A percentile compares a stretch with the other conserved stretches of the same genome.
phyloP scores from a whole-genome alignment of 2,113 vertebrate species.

The Brachypteracias leptosomus region DNA sequence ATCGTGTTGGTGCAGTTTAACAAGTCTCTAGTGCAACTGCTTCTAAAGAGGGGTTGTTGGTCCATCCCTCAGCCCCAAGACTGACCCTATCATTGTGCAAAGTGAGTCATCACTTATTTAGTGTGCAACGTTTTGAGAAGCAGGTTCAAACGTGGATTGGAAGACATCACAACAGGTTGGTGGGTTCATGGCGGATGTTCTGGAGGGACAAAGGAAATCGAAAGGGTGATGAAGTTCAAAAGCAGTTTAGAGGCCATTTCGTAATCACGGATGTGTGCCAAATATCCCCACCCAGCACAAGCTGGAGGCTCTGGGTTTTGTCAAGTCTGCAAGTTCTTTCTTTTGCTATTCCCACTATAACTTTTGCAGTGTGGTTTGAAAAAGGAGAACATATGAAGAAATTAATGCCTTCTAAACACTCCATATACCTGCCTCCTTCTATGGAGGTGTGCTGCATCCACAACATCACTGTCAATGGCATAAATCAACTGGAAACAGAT shows the following conservation, averaged over 20 bases:
- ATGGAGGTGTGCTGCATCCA: not conserved
- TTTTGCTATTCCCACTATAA: not conserved
- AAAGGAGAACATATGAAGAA: not conserved
- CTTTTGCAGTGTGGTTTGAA: not conserved
- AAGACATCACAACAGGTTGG: not conserved
- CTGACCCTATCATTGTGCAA: not conserved
- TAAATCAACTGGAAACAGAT: too few relatives aligned
- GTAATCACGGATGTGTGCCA: constrained; percentile 6
- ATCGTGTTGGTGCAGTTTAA: not conserved
- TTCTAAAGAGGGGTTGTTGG: not conserved
- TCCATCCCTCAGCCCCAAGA: not conserved
- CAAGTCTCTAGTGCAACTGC: not conserved
- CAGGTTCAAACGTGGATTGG: not conserved
- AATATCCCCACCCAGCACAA: not conserved
- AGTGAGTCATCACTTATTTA: not conserved
- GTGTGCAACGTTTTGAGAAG: not conserved
- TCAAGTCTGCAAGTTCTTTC: constrained; percentile 4
- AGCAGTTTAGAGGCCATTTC: constrained; percentile 33
- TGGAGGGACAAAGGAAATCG: not conserved
- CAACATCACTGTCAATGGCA: not conserved
- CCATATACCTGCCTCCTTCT: not conserved
- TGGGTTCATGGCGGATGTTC: not conserved
- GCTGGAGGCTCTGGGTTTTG: constrained; percentile 13
- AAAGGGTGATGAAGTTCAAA: constrained; percentile 32
- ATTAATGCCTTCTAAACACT: not conserved